phyloP scores from a whole-genome alignment of 2,888 invertebrate species.

The Morinoia aosen region DNA sequence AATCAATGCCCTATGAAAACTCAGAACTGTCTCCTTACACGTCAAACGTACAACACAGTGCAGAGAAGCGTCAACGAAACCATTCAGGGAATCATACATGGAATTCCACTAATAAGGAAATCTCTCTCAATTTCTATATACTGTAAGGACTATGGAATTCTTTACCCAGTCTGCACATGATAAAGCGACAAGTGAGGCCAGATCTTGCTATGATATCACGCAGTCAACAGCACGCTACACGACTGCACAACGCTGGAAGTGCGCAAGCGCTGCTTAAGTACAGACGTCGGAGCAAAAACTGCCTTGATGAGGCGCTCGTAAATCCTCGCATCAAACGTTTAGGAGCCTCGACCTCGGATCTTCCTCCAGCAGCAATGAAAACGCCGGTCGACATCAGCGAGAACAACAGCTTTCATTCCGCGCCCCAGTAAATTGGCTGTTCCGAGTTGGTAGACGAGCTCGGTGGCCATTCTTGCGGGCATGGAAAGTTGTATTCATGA shows the following conservation, averaged over 20 bases:
- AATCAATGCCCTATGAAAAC: too few species aligned
- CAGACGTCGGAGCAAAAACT: not conserved
- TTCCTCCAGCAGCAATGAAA: slow-evolving; percentile 6
- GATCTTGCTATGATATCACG: not conserved
- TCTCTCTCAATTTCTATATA: not conserved
- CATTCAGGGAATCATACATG: not conserved
- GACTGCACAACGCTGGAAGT: not conserved
- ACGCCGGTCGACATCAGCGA: not conserved
- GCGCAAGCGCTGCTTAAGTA: not conserved
- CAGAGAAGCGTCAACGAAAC: not conserved
- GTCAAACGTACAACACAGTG: not conserved
- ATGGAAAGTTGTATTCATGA: not conserved
- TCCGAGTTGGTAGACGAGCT: not conserved
- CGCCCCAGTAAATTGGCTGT: not conserved
- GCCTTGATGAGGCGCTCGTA: slow-evolving; percentile 10
- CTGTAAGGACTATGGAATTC: not conserved
- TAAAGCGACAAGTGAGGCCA: not conserved
- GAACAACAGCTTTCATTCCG: not conserved
- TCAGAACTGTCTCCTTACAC: not conserved
- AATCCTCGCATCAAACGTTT: slow-evolving; percentile 12
- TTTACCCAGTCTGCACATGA: not conserved
- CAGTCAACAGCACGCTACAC: not conserved
- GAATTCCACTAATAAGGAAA: not conserved
- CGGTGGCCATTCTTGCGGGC: not conserved
- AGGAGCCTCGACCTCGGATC: slow-evolving; percentile 10